Conservation (phyloP, 1,140 invertebrate species). For the Drosophila bocqueti region DNA sequence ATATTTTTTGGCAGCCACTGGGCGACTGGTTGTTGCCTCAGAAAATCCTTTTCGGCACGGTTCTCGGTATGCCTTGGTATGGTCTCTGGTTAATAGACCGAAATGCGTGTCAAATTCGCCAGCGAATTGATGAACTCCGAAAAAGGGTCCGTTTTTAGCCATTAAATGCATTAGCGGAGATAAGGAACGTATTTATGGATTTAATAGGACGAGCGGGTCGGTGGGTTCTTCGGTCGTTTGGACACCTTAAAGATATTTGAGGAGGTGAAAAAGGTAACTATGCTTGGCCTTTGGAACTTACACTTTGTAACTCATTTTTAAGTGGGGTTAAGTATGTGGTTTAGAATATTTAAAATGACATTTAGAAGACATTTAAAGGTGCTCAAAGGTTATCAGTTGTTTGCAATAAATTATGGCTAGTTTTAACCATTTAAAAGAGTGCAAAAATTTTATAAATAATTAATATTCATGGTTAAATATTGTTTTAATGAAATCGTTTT, state of each 20-base stretch:
- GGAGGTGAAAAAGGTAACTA: constrained; percentile 9
- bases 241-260: background rate
- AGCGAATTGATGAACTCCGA: constrained; percentile 50
- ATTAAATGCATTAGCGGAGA: constrained; percentile 39
- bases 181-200: constrained; percentile 29
- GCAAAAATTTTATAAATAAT: background rate
- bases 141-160: constrained; percentile 27
- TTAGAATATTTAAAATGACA: background rate
- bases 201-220: background rate
- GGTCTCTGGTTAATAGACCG: constrained; percentile 46
- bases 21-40: constrained; percentile 49
- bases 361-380: background rate
- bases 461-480: background rate
- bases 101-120: constrained; percentile 51
- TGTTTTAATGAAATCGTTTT: background rate
- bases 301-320: no score
- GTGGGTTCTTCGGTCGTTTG: background rate
- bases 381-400: no score
- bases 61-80: constrained; percentile 8
- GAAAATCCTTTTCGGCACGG: constrained; percentile 46
- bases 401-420: background rate
- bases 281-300: background rate
- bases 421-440: background rate
- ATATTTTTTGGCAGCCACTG: constrained; percentile 48
- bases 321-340: background rate